These are phyloP conservation scores for Basileuterus tristriatus DNA, from an alignment of 2,797 vertebrate genomes.

Conservation along the genomic window DNA sequence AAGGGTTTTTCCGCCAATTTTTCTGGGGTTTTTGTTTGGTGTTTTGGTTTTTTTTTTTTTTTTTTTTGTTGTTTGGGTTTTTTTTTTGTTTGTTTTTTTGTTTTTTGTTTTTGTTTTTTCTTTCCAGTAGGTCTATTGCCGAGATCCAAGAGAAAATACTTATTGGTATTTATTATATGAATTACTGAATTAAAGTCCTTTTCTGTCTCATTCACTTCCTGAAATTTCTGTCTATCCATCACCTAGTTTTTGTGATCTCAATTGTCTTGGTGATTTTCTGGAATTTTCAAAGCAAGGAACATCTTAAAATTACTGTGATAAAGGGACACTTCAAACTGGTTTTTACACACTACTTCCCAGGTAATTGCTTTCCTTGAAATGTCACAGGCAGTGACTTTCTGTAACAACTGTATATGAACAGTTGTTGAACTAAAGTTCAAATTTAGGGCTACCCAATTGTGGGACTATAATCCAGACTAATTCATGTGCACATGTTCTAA, in stretches of 20 bases:
- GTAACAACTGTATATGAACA: not conserved
- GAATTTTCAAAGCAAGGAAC: not conserved
- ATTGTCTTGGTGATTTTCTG: not conserved
- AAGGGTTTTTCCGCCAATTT: accelerated
- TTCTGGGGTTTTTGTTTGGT: accelerated
- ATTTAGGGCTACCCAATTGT: not conserved
- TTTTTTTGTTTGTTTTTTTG: not conserved
- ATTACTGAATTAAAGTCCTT: not conserved
- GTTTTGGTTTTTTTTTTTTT: not conserved
- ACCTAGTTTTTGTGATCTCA: not conserved
- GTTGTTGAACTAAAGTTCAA: not conserved
- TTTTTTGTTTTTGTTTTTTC: not conserved
- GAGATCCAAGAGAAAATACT: not conserved
- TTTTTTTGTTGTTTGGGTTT: not conserved
- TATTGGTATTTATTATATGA: not conserved
- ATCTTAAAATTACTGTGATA: not conserved
- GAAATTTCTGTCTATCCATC: not conserved
- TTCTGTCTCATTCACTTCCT: not conserved
- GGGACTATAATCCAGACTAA: not conserved
- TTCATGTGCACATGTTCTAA: not conserved
- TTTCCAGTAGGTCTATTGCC: not conserved
- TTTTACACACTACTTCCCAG: not conserved
- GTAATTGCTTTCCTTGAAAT: not conserved
- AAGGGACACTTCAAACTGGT: not conserved
- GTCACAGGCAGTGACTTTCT: not conserved